Base-by-base conservation (phyloP, 2,797 vertebrate genomes). In the Gorsachius magnificus region DNA sequence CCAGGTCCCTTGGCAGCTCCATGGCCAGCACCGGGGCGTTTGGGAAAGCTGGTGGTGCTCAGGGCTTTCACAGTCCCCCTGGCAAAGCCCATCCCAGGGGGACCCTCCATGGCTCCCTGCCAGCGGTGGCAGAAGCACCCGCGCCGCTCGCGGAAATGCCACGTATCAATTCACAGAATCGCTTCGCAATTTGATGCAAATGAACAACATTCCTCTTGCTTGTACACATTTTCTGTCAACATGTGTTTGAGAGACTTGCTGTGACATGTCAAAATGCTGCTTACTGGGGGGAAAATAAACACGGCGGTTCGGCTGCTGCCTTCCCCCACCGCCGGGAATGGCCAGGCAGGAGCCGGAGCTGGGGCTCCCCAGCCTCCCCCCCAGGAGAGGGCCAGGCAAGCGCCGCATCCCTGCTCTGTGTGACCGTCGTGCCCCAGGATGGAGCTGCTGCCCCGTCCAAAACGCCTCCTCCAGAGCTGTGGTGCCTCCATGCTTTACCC, bases 1-100 rank as follows among this genome's bases (percentile, higher is more conserved):
- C 26, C 5, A 2, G 5, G 31, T 53, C 22, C 45, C 50, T 28
- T 8, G 3, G 33, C 75, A 68, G 56, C 74, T 45, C 56, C 65
- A 2, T 0, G 11, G 64, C 33, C 21, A 13, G 54, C 33, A 1
- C 31, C 0, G 53, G 43, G 15, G 8, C 2, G 1, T 33, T 25
- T 4, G 33, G 71, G 58, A 21, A 16, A 35, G 20, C 31, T 3
- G 18, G 26, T 9, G 36, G 4, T 13, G 5, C 51, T 22, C 1
- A 0, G 41, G 13, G 19, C 6, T 33, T 35, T 26, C 50, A 2
- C 29, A 12, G 4, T 10, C 29, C 64, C 7, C 0, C 6, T 1
- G 28, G 58, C 19, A 36, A 22, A 91, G 54, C 53, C 31, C 15
- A 31, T 64, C 78, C 72, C 5, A 1, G 10, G 5, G 72, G 33